Conservation (phyloP, 2,113 vertebrate genomes). For the Macquaria australasica region DNA sequence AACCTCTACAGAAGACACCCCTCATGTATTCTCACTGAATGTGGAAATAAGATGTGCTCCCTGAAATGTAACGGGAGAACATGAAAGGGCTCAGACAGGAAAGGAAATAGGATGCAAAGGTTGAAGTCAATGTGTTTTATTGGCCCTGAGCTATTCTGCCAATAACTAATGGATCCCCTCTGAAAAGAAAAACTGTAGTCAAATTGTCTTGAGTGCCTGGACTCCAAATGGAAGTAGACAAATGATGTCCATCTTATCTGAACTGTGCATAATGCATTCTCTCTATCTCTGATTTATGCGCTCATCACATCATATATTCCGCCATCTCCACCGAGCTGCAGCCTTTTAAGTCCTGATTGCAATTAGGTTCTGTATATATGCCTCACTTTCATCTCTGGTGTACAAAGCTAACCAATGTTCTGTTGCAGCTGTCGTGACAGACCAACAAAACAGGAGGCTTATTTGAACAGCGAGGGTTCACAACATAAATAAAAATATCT, state of each 20-base stretch:
- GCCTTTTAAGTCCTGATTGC: constrained; percentile 74
- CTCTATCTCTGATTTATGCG: constrained; percentile 68
- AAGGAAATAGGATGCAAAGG: constrained; percentile 66
- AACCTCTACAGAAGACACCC: constrained; percentile 11
- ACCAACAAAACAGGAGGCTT: constrained; percentile 26
- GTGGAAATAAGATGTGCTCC: constrained; percentile 13
- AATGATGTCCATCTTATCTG: constrained; percentile 72
- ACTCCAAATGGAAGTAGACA: constrained; percentile 74
- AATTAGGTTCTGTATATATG: constrained; percentile 59
- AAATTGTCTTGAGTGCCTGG: constrained; percentile 72
- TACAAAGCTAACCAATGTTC: constrained; percentile 24
- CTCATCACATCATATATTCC: constrained; percentile 67
- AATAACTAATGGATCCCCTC: constrained; percentile 68
- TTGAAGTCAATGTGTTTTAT: constrained; percentile 70
- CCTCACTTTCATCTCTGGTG: constrained; percentile 55
- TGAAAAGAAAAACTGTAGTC: constrained; percentile 66
- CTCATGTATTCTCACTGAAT: neutral
- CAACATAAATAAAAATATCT: constrained; percentile 30
- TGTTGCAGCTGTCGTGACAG: constrained; percentile 41
- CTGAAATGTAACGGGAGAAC: constrained; percentile 36
- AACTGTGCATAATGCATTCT: constrained; percentile 71
- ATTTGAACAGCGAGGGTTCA: constrained; percentile 25
- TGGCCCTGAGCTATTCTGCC: constrained; percentile 57
- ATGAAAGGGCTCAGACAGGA: constrained; percentile 37
- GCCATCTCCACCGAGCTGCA: constrained; percentile 51